phyloP scores from a whole-genome alignment of 2,888 invertebrate species.

The Eurytoma adleriae region DNA sequence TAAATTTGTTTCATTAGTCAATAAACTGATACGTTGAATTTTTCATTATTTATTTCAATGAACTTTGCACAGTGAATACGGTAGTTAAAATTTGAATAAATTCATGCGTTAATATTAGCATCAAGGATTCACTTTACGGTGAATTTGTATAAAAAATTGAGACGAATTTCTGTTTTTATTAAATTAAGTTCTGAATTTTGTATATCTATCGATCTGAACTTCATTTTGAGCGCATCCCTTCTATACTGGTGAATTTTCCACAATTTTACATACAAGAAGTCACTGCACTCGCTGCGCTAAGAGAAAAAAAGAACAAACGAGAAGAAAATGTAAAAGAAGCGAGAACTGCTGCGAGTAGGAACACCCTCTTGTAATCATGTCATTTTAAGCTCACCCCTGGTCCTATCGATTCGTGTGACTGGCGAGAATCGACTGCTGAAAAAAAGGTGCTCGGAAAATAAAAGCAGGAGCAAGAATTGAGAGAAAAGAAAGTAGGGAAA shows the following conservation, averaged over 20 bases:
- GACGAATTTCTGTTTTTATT: conserved; percentile 24
- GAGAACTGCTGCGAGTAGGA: background rate
- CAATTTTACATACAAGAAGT: background rate
- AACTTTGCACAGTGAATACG: no score
- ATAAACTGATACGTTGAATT: no score
- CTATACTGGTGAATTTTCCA: conserved; percentile 13
- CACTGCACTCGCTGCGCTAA: no score
- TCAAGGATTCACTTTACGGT: background rate
- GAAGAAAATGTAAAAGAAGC: conserved; percentile 1
- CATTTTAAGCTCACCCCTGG: background rate
- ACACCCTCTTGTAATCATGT: conserved; percentile 15
- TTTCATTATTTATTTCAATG: no score
- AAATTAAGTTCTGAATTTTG: background rate
- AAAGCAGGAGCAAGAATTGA: background rate
- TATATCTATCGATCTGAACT: background rate
- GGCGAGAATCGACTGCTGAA: no score
- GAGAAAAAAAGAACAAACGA: background rate
- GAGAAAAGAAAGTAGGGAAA: conserved; percentile 14
- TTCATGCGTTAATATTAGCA: background rate
- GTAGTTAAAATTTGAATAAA: background rate
- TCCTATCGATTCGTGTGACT: background rate
- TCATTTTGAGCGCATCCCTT: background rate
- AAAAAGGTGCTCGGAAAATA: background rate
- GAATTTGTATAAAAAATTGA: background rate
- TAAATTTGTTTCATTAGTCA: no score